phyloP scores from a whole-genome alignment of 2,888 invertebrate genomes.

The Mythimna lalbum region DNA sequence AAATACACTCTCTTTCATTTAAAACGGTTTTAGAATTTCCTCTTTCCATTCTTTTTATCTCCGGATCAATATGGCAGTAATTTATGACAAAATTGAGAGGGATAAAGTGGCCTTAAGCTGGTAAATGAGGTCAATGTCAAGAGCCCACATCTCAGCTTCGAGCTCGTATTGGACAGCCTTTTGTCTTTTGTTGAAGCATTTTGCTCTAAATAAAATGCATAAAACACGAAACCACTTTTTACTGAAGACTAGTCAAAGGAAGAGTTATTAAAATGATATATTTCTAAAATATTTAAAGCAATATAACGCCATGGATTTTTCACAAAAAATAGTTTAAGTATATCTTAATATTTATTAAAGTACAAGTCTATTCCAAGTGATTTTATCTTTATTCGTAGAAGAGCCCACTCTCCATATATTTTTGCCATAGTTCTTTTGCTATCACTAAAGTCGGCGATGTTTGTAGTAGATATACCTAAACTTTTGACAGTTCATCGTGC shows the following conservation, averaged over 20 bases:
- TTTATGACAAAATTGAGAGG: constrained; percentile 49
- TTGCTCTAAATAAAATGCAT: constrained; percentile 32
- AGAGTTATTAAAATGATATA: not conserved
- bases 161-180: constrained; percentile 51
- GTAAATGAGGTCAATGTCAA: constrained; percentile 53
- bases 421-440: too few relatives aligned
- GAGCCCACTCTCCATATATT: too few relatives aligned
- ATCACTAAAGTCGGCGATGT: not conserved
- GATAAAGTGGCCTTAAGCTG: constrained; percentile 31
- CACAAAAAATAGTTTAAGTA: too few relatives aligned
- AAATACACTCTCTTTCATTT: not conserved
- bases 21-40: not conserved
- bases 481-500: not conserved
- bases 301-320: too few relatives aligned
- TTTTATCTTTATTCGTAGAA: too few relatives aligned
- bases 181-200: constrained; percentile 49
- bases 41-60: constrained; percentile 8
- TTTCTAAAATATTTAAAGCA: too few relatives aligned
- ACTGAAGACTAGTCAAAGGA: not conserved
- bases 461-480: not conserved
- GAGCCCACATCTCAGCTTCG: constrained; percentile 32
- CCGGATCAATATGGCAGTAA: constrained; percentile 46
- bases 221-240: constrained; percentile 2
- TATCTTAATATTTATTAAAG: too few relatives aligned
- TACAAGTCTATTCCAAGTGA: too few relatives aligned